These are phyloP conservation scores for Eclectus roratus DNA, from an alignment of 2,113 vertebrate genomes.

Conservation along the genomic window DNA sequence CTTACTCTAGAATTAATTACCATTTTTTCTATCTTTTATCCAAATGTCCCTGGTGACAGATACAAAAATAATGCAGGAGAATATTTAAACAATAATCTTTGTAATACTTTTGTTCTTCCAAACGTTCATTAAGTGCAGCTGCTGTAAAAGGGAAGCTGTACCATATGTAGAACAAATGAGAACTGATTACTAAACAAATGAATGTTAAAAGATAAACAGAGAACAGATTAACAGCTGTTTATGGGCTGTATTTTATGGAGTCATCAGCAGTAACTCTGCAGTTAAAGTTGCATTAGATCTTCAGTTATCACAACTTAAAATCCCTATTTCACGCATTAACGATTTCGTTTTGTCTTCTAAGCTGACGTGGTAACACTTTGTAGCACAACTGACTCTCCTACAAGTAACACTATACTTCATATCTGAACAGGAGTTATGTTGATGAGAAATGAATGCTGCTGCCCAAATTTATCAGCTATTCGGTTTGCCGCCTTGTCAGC, in stretches of 20 bases:
- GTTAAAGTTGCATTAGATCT: not conserved
- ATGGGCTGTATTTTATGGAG: constrained; percentile 9
- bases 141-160: constrained; percentile 18
- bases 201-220: constrained; percentile 23
- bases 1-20: not conserved
- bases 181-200: constrained; percentile 57
- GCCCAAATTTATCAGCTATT: not conserved
- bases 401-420: not conserved
- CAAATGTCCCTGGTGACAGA: not conserved
- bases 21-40: not conserved
- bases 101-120: constrained; percentile 15
- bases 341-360: not conserved
- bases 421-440: not conserved
- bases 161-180: constrained; percentile 44
- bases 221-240: constrained; percentile 56
- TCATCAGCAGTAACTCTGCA: constrained; percentile 2
- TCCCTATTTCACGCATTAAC: not conserved
- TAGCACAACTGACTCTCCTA: not conserved
- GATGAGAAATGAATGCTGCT: not conserved
- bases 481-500: not conserved
- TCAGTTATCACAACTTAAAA: not conserved
- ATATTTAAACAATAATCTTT: constrained; percentile 24
- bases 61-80: not conserved
- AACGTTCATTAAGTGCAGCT: constrained; percentile 39
- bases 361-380: not conserved